Evolutionary conservation across 2,888 invertebrate genomes (phyloP).

Genomic region (Gasteruption jaculator): DNA sequence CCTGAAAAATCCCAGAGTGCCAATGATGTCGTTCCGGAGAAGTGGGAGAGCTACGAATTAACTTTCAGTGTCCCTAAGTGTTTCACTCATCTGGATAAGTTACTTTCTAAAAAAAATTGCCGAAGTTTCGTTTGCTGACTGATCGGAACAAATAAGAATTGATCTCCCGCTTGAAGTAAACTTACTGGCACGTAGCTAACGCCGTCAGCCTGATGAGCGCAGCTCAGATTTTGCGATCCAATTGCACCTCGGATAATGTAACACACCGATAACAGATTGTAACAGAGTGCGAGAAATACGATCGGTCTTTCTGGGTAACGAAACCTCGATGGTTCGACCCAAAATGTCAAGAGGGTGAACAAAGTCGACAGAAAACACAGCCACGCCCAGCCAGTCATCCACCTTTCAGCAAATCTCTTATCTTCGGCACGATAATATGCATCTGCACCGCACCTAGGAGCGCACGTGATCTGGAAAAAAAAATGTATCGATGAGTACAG

Average conservation of each 20-base stretch:
- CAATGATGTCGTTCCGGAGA: too few species aligned
- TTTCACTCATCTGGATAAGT: too few species aligned
- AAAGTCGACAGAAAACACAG: constrained; percentile 76
- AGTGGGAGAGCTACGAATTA: too few species aligned
- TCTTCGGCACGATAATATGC: constrained; percentile 65
- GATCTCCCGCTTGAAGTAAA: too few species aligned
- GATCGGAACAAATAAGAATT: too few species aligned
- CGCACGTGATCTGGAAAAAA: constrained; percentile 48
- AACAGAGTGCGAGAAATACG: constrained; percentile 84
- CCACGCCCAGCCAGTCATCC: constrained; percentile 75
- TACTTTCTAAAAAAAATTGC: background rate
- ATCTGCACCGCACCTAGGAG: constrained; percentile 63
- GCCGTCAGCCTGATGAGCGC: constrained; percentile 48
- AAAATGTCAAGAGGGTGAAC: constrained; percentile 81
- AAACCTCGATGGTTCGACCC: constrained; percentile 84
- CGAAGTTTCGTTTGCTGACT: too few species aligned
- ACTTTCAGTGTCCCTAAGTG: too few species aligned
- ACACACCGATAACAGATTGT: constrained; percentile 73
- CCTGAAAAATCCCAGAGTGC: background rate
- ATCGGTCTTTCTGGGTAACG: constrained; percentile 91
- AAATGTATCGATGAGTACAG: too few species aligned
- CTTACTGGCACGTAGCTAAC: constrained; percentile 49
- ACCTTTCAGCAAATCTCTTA: constrained; percentile 67
- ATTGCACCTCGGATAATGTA: constrained; percentile 67
- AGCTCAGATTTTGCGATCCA: constrained; percentile 50